Evolutionary conservation across 2,797 vertebrate genomes (phyloP), one percentile per base, ranked within the genome.

Genomic region (Urophycis tenuis): DNA sequence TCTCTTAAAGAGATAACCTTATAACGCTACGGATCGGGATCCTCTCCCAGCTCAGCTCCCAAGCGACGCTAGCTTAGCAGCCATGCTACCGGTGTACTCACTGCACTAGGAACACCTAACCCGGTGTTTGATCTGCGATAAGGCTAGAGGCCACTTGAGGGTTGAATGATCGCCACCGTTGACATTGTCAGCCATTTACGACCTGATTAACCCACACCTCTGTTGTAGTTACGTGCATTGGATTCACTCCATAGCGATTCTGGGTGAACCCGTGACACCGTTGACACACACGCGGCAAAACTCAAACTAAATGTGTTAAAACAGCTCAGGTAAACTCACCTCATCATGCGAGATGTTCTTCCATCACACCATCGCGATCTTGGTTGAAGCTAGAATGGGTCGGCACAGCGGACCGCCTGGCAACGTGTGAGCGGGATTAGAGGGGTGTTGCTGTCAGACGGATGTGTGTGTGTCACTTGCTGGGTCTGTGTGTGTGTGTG

Each of bases 371-470:
- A 49, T 17, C 17, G 15, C 17, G 17, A 53, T 12, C 3, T 22
- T 6, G 45, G 11, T 6, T 53, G 45, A 49, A 15, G 9, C 36
- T 49, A 15, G 5, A 7, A 19, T 4, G 6, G 6, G 17, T 53
- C 22, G 45, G 7, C 22, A 6, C 45, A 5, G 22, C 19, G 45
- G 6, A 53, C 22, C 17, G 45, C 29, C 25, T 0, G 29, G 64
- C 29, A 9, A 64, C 79, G 82, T 89, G 78, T 88, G 84, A 88
- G 82, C 79, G 67, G 89, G 91, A 92, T 92, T 92, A 92, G 86
- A 35, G 81, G 78, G 73, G 71, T n/a, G 79, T 29, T 4, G 5
- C 77, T 7, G 22, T 60, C 49, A 36, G n/a, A 36, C 14, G 12
- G 36, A n/a, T 64, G 53, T 7, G n/a, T 64, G 53, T 64, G 22